phyloP scores from a whole-genome alignment of 2,797 vertebrate genomes.

The Aulostomus chinensis region DNA sequence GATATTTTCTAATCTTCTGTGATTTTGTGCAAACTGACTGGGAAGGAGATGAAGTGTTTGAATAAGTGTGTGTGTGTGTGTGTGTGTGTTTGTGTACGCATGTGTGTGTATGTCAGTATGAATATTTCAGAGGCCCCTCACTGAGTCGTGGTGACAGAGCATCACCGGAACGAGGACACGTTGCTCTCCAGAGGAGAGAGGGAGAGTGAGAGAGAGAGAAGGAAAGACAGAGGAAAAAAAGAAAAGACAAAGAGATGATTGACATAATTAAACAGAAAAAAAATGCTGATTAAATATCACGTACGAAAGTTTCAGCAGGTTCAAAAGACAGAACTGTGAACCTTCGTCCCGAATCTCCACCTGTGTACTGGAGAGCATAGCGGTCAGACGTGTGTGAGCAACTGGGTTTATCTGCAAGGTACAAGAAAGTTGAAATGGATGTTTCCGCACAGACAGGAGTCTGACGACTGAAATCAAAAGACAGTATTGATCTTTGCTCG shows the following conservation, averaged over 20 bases:
- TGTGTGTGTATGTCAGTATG: slow-evolving; percentile 52
- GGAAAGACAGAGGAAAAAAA: neutral
- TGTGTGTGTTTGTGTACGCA: slow-evolving; percentile 23
- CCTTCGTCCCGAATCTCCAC: too few species aligned
- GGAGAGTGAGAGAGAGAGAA: neutral
- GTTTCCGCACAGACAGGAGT: slow-evolving; percentile 1
- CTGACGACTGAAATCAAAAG: slow-evolving; percentile 3
- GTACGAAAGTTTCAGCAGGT: slow-evolving; percentile 1
- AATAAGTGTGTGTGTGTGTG: slow-evolving; percentile 29
- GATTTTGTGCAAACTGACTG: slow-evolving; percentile 36
- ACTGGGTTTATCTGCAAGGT: neutral
- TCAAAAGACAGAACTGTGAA: neutral
- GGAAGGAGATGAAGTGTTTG: slow-evolving; percentile 20
- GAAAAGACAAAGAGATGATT: neutral
- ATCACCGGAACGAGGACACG: slow-evolving; percentile 59
- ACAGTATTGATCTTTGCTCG: neutral
- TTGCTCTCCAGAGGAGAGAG: slow-evolving; percentile 41
- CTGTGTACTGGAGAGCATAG: too few species aligned
- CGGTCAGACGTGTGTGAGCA: too few species aligned
- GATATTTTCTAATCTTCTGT: slow-evolving; percentile 52
- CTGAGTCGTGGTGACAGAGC: slow-evolving; percentile 51
- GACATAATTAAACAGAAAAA: too few species aligned
- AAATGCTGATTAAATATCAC: neutral
- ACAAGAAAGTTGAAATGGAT: neutral
- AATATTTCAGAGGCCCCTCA: slow-evolving; percentile 67